A percentile compares a stretch with the other conserved stretches of the same genome.
Conservation (phyloP, 2,888 invertebrate species). For the Drosophila anceps region DNA sequence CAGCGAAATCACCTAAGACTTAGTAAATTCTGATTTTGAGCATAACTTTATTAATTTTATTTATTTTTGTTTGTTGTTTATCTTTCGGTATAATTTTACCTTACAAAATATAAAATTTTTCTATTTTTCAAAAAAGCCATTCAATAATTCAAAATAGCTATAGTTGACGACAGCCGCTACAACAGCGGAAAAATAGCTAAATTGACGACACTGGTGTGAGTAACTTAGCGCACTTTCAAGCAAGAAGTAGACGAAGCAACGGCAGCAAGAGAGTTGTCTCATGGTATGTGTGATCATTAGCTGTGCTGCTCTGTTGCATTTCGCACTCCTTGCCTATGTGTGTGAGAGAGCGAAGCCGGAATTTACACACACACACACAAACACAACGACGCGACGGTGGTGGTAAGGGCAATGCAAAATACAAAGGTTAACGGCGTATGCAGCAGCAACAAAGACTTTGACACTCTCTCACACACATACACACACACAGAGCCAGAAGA, state of each 20-base stretch:
- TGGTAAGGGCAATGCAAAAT: slow-evolving; percentile 27
- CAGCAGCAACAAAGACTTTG: slow-evolving; percentile 27
- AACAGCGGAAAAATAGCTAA: too few species aligned
- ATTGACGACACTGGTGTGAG: neutral
- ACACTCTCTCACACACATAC: slow-evolving; percentile 19
- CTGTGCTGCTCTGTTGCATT: slow-evolving; percentile 12
- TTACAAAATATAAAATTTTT: too few species aligned
- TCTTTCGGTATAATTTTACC: too few species aligned
- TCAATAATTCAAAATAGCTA: too few species aligned
- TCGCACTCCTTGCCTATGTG: neutral
- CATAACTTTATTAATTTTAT: too few species aligned
- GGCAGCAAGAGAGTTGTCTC: neutral
- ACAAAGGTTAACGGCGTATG: slow-evolving; percentile 31
- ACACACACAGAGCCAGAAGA: slow-evolving; percentile 9
- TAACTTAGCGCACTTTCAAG: neutral
- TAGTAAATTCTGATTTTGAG: too few species aligned
- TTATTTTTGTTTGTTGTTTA: too few species aligned
- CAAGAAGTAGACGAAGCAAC: slow-evolving; percentile 1
- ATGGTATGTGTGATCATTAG: slow-evolving; percentile 15
- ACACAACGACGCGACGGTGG: neutral
- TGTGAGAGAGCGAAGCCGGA: neutral
- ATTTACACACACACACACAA: slow-evolving; percentile 3
- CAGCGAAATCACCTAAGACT: too few species aligned
- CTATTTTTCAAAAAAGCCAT: too few species aligned
- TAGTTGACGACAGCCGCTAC: too few species aligned